phyloP scores from a whole-genome alignment of 2,888 invertebrate genomes.

The Nyleta sp. region DNA sequence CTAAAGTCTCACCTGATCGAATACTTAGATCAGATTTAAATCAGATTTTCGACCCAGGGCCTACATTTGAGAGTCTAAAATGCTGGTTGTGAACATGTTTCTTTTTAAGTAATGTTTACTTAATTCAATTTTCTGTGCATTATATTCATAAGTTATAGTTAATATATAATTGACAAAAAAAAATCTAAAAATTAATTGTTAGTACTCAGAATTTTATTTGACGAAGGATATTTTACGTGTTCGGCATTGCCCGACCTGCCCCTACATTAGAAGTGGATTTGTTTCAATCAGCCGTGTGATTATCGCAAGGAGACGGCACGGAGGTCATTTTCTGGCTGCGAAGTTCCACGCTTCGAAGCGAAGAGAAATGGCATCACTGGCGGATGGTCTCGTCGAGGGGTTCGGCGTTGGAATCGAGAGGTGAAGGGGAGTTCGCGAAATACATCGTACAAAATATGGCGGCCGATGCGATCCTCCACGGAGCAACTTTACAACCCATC shows the following conservation, averaged over 20 bases:
- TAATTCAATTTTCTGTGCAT: too few species aligned
- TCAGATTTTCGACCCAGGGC: too few species aligned
- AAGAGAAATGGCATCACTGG: slow-evolving; percentile 69
- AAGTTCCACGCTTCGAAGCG: slow-evolving; percentile 58
- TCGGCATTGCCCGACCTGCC: neutral
- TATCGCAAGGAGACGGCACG: slow-evolving; percentile 30
- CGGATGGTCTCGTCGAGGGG: slow-evolving; percentile 64
- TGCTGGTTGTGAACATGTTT: too few species aligned
- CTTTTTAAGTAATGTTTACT: too few species aligned
- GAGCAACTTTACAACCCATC: slow-evolving; percentile 80
- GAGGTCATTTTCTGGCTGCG: slow-evolving; percentile 63
- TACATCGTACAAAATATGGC: slow-evolving; percentile 80
- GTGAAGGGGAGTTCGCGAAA: slow-evolving; percentile 69
- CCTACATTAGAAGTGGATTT: slow-evolving; percentile 5
- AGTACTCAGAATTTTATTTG: too few species aligned
- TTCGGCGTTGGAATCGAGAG: slow-evolving; percentile 57
- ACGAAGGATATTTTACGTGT: neutral
- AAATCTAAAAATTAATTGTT: too few species aligned
- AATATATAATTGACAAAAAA: too few species aligned
- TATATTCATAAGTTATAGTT: too few species aligned
- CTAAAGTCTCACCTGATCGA: too few species aligned
- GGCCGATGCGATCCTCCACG: slow-evolving; percentile 80
- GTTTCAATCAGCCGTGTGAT: slow-evolving; percentile 40
- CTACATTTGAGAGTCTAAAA: too few species aligned
- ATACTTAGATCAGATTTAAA: too few species aligned